Evolutionary conservation across 2,888 invertebrate species (phyloP).

Genomic region (Agonopterix alstromeriana): DNA sequence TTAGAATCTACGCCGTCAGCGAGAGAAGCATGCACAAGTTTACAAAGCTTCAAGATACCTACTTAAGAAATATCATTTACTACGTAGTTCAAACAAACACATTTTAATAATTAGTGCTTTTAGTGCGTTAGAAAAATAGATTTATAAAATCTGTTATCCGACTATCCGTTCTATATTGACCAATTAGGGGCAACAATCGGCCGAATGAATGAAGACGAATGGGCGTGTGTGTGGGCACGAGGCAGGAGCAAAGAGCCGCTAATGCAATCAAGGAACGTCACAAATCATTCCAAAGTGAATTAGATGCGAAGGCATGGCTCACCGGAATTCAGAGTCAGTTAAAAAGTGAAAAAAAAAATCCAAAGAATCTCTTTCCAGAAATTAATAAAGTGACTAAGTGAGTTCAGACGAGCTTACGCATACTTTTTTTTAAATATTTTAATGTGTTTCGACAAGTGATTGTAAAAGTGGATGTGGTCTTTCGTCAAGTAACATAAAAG

Average conservation of each 20-base stretch:
- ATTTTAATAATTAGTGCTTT: too few species aligned
- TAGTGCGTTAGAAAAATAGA: neutral
- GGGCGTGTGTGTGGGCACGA: constrained; percentile 20
- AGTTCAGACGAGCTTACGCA: constrained; percentile 33
- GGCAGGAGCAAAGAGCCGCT: constrained; percentile 24
- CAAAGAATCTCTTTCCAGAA: constrained; percentile 26
- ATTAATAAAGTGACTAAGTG: constrained; percentile 52
- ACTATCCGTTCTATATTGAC: neutral
- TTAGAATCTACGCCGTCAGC: too few species aligned
- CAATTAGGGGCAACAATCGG: neutral
- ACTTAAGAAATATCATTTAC: too few species aligned
- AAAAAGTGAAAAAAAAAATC: constrained; percentile 14
- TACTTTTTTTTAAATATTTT: constrained; percentile 20
- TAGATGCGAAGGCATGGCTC: constrained; percentile 27
- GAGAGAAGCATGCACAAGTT: too few species aligned
- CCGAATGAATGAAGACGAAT: constrained; percentile 6
- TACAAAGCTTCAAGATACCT: too few species aligned
- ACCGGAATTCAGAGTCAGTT: constrained; percentile 18
- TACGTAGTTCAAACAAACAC: too few species aligned
- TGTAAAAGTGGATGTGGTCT: constrained; percentile 23
- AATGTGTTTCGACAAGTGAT: constrained; percentile 10
- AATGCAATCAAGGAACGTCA: constrained; percentile 33
- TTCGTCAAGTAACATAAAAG: constrained; percentile 27
- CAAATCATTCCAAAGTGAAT: constrained; percentile 48
- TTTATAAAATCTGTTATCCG: too few species aligned